phyloP scores from a whole-genome alignment of 2,797 vertebrate species.

The Perdix hodgsoniae region DNA sequence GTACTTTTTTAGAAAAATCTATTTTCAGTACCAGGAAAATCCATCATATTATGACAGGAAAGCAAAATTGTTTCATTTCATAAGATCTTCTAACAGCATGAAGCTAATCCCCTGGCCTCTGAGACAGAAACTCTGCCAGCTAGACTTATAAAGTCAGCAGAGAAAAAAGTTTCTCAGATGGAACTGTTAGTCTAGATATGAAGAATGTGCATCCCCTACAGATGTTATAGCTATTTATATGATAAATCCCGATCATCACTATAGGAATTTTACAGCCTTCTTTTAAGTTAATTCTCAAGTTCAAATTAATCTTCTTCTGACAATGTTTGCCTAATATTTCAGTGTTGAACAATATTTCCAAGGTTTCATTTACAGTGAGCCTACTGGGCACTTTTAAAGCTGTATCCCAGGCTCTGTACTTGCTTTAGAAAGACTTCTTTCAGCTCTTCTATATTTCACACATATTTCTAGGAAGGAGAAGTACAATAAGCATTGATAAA shows the following conservation, averaged over 20 bases:
- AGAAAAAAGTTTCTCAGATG: slow-evolving; percentile 68
- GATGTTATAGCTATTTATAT: slow-evolving; percentile 78
- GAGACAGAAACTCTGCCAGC: slow-evolving; percentile 63
- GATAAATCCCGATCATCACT: slow-evolving; percentile 73
- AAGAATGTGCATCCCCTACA: slow-evolving; percentile 71
- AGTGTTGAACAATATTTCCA: slow-evolving; percentile 68
- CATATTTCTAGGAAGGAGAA: slow-evolving; percentile 17
- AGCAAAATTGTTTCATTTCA: slow-evolving; percentile 69
- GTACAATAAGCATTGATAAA: slow-evolving; percentile 24
- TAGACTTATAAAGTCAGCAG: slow-evolving; percentile 47
- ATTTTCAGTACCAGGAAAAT: slow-evolving; percentile 54
- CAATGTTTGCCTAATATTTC: slow-evolving; percentile 78
- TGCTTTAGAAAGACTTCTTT: slow-evolving; percentile 51
- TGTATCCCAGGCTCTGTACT: slow-evolving; percentile 58
- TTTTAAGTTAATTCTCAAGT: slow-evolving; percentile 73
- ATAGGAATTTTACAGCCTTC: slow-evolving; percentile 56
- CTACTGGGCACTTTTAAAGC: slow-evolving; percentile 58
- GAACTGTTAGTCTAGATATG: slow-evolving; percentile 62
- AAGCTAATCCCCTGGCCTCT: slow-evolving; percentile 65
- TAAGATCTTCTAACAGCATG: slow-evolving; percentile 51
- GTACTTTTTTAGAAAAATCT: slow-evolving; percentile 31
- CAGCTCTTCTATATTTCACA: slow-evolving; percentile 21
- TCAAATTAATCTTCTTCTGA: slow-evolving; percentile 77
- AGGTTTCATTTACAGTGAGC: slow-evolving; percentile 62
- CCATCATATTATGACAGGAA: slow-evolving; percentile 65